Base-by-base conservation (phyloP, 2,888 invertebrate species). In the Chalcis sispes region DNA sequence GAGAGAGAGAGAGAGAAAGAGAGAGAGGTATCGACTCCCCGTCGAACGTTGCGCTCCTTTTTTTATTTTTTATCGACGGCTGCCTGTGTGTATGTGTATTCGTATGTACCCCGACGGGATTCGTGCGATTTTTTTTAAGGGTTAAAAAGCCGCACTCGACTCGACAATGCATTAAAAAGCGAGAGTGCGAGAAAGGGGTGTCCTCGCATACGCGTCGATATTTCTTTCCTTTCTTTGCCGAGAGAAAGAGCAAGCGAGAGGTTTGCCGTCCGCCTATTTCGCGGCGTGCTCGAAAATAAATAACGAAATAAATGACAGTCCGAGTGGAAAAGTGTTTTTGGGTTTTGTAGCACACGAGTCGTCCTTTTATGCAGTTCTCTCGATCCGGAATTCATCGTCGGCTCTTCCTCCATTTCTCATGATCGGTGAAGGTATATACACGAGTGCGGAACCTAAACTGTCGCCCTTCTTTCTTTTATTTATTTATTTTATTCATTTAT, bases 111-210 rank as follows among this genome's bases (percentile, higher is more conserved):
- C 82, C 81, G 81, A 75, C 80, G 79, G 82, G 84, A 85, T 83
- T n/a, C n/a, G n/a, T n/a, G n/a, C n/a, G n/a, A n/a, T n/a, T n/a
- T n/a, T 88, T 78, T 84, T 88, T 86, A 86, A 87, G 86, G 87
- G 88, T 87, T 88, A 84, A 87, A 87, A 77, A 88, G 85, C 88
- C 85, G 85, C 87, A 88, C 88, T 87, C 87, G 87, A 88, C 84
- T 86, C 85, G 83, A 81, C 87, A 86, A 87, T 86, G 80, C 84
- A 81, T 83, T 80, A 78, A 78, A 73, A 77, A 73, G 74, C 66
- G 74, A 79, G 32, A 36, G 79, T 70, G 48, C 80, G 75, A 67
- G 71, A 77, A 80, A 72, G 80, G 81, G 81, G 77, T 67, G 79
- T 81, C 75, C 71, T 72, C 62, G 79, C 80, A 78, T 83, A 81